Evolutionary conservation across 2,113 vertebrate species (phyloP).

Genomic region (Bubo bubo): DNA sequence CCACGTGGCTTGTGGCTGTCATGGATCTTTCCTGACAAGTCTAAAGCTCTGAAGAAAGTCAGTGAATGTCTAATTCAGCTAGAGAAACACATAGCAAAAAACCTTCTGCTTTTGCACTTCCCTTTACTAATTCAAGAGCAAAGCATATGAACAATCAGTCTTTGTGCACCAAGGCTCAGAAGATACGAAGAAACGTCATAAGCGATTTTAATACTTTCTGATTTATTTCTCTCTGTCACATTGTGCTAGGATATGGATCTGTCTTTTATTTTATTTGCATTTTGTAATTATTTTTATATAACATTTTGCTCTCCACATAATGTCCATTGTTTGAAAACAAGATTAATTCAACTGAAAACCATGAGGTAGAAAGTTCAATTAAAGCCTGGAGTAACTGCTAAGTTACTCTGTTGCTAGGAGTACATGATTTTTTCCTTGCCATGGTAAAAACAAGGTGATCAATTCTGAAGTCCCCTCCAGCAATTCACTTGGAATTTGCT

Average conservation of each 20-base stretch:
- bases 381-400: neutral
- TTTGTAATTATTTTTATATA: neutral
- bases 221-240: neutral
- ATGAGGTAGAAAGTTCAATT: neutral
- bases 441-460: slow-evolving; percentile 62
- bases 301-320: neutral
- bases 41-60: neutral
- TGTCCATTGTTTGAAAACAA: neutral
- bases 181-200: neutral
- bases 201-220: neutral
- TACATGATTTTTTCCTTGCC: neutral
- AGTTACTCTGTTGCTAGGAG: neutral
- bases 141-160: neutral
- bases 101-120: neutral
- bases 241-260: neutral
- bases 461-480: slow-evolving; percentile 48
- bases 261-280: slow-evolving; percentile 18
- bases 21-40: neutral
- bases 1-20: neutral
- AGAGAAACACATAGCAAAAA: neutral
- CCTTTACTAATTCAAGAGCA: neutral
- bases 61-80: neutral
- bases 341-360: slow-evolving; percentile 13
- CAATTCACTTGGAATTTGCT: slow-evolving; percentile 14
- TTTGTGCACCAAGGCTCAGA: neutral